A percentile compares a stretch with the other conserved stretches of the same genome.
Conservation (phyloP, 2,888 invertebrate species). For the Drosophila peninsularis region DNA sequence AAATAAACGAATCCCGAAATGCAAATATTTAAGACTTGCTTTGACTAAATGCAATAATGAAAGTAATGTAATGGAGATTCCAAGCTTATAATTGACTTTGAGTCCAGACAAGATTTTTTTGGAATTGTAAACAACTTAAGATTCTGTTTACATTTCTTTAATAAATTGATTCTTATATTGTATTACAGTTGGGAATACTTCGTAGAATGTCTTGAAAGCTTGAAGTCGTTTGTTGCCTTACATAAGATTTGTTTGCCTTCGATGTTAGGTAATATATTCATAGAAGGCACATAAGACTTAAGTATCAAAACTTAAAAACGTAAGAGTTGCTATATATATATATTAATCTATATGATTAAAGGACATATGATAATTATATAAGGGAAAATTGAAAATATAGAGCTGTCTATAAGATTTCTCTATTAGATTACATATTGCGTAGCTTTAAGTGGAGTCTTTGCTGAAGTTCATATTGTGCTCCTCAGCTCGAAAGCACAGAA, state of each 20-base stretch:
- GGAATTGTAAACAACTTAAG: neutral
- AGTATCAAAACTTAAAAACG: too few species aligned
- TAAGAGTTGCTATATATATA: too few species aligned
- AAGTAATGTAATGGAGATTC: too few species aligned
- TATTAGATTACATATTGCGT: neutral
- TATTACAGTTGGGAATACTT: neutral
- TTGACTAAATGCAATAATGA: neutral
- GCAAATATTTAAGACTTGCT: neutral
- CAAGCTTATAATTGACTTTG: too few species aligned
- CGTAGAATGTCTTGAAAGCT: too few species aligned
- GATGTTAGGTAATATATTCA: neutral
- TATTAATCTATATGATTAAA: neutral
- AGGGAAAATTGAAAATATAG: too few species aligned
- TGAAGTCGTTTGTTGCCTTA: neutral
- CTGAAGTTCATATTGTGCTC: too few species aligned
- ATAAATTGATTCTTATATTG: neutral
- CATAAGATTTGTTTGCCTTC: neutral
- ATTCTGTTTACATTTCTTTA: neutral
- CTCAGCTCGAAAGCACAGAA: too few species aligned
- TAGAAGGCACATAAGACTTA: too few species aligned
- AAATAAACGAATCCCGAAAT: conserved; percentile 32
- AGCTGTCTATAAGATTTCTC: neutral
- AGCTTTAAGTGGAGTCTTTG: too few species aligned
- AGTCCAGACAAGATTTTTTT: too few species aligned
- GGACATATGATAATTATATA: too few species aligned